Evolutionary conservation across 2,797 vertebrate genomes (phyloP), one percentile per base, ranked within the genome.

Genomic region (Gymnothorax reevesii): DNA sequence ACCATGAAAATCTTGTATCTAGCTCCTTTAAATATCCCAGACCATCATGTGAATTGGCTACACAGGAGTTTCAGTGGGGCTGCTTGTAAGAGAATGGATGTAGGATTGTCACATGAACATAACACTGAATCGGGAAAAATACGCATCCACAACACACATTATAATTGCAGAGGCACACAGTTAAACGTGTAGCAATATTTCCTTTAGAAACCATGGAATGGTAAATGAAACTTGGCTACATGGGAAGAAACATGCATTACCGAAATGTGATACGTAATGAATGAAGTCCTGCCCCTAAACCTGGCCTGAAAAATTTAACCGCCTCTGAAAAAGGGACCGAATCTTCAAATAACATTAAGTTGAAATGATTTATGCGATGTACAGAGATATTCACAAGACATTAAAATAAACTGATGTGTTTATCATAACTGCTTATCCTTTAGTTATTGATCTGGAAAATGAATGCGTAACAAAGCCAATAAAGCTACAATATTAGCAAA

Each of bases 281-380:
- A 89, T 89, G 86, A 87, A 87, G 84, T 86, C 86, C 83, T 85
- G 87, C 86, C 88, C 85, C 89, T 85, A 83, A 83, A 22, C 25
- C 83, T 85, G 84, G 84, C 77, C 85, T 71, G 69, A 75, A 57
- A 3, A 57, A 57, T 85, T 75, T 62, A 77, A 87, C 77, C 52
- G 55, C 57, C 88, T 88, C 88, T 88, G 89, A 90, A 90, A 90
- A 86, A n/a, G 85, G 86, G 88, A 90, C 86, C 87, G 57, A 55
- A 64, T 83, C 84, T 82, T 66, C 59, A 75, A 4, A 25, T n/a
- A 7, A 64, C 4, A 27, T 69, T 27, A 73, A 73, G n/a, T 42
- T 27, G 7, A 12, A 73, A 73, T 77, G 7, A 17, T 49, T 15
- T 49, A 1, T 17, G 20, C 13, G 54, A 15, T 49, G 80, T 17